These are phyloP conservation scores for Eulemur macaco DNA, from an alignment of 2,113 vertebrate genomes.

Conservation along the genomic window DNA sequence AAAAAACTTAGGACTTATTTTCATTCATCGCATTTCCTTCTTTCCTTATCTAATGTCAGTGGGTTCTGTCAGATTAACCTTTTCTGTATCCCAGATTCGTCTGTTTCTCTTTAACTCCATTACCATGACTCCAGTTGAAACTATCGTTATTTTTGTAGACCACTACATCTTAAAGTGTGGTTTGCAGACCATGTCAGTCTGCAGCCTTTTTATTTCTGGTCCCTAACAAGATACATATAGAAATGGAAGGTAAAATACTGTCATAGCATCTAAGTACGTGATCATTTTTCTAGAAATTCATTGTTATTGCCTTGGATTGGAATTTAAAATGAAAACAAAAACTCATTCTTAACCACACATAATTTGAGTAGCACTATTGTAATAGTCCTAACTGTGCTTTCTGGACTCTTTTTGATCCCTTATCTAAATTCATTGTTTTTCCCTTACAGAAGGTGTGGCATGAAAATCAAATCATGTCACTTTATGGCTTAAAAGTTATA, in stretches of 20 bases:
- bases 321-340: neutral
- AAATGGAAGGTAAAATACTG: neutral
- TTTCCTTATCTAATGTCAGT: neutral
- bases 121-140: neutral
- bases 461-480: conserved; percentile 13
- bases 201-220: neutral
- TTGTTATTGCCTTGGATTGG: neutral
- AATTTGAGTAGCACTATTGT: neutral
- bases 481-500: conserved; percentile 19
- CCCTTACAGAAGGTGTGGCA: neutral
- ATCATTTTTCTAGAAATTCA: neutral
- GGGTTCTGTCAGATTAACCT: neutral
- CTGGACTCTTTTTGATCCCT: neutral
- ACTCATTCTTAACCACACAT: neutral
- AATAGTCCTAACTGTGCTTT: neutral
- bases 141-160: neutral
- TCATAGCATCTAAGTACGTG: neutral
- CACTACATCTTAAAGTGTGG: neutral
- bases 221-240: neutral
- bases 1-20: neutral
- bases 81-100: neutral
- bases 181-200: neutral
- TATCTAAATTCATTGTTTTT: neutral
- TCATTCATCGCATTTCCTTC: neutral
- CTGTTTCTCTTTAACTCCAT: neutral